Evolutionary conservation across 1,140 invertebrate species (phyloP), one percentile per base, ranked within the genome.

Genomic region (Agraylea sexmaculata): DNA sequence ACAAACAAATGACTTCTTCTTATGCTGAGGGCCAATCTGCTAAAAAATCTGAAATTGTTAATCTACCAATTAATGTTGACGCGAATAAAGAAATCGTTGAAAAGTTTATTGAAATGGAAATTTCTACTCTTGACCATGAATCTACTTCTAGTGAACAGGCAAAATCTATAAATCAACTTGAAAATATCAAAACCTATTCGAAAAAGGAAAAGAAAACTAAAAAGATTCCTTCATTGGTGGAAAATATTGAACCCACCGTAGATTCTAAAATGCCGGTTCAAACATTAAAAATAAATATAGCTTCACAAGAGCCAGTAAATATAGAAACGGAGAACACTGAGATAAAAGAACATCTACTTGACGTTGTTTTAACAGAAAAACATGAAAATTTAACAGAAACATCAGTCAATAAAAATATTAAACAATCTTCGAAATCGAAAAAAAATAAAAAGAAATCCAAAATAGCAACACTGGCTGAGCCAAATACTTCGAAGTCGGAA

Each of bases 371-470:
- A 35, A 50, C 53, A 25, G 55, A 55, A n/a, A 53, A 53, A 43
- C 52, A 50, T 39, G 42, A 51, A 42, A 51, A 44, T 16, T 47
- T 55, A 45, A 46, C 28, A 13, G 36, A 40, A 17, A 19, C 25
- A 18, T 44, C 43, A 18, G 32, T 47, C 32, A 8, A 27, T 17
- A 27, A 41, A 34, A n/a, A 45, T 19, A n/a, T 40, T 29, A 19
- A 29, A 22, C n/a, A 7, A 58, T 38, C 48, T 50, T 20, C 62
- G 59, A 43, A 63, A n/a, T n/a, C n/a, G n/a, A n/a, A n/a, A 21
- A 66, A 64, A 55, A 68, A 61, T 51, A 66, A 62, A 53, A 55
- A 56, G 30, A 64, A 63, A 50, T 42, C 40, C 17, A 70, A 62
- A 53, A 70, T 64, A 51, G 8, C 40, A 19, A 65, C 58, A 57